Evolutionary conservation across 64 coral and sea anemone species (phyloP).

Genomic region (Montipora cactus): DNA sequence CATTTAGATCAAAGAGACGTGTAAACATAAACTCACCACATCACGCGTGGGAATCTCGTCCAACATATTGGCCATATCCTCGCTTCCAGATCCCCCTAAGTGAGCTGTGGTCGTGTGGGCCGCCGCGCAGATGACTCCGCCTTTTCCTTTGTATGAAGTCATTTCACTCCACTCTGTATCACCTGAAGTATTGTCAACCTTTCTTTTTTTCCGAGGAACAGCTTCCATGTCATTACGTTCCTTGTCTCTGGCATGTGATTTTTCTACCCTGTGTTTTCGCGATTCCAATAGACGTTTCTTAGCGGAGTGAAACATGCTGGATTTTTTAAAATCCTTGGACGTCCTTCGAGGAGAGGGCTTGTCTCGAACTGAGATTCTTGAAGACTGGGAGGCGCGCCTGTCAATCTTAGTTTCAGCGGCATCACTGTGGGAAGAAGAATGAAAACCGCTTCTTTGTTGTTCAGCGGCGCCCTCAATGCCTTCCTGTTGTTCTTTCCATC

Average conservation of each 20-base stretch:
- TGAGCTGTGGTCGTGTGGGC: conserved; percentile 39
- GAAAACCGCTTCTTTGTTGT: neutral
- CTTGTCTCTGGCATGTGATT: conserved; percentile 22
- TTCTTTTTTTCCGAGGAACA: conserved; percentile 27
- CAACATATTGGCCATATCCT: neutral
- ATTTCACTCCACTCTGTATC: neutral
- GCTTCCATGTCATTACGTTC: neutral
- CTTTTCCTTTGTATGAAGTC: neutral
- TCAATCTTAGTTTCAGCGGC: neutral
- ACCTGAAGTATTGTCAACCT: neutral
- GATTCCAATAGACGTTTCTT: conserved; percentile 26
- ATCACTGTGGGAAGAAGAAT: neutral
- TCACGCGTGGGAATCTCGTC: conserved; percentile 61
- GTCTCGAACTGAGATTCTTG: neutral
- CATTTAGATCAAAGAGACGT: neutral
- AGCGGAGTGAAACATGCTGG: conserved; percentile 32
- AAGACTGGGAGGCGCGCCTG: neutral
- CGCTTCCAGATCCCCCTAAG: conserved; percentile 22
- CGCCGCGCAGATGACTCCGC: neutral
- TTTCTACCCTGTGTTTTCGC: conserved; percentile 32
- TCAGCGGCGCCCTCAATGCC: neutral
- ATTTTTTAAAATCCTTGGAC: conserved; percentile 79
- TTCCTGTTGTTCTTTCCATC: conserved; percentile 67
- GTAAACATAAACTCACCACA: conserved; percentile 37
- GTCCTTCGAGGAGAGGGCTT: conserved; percentile 23